Percentiles rank a stretch among this genome's conserved stretches.
These are phyloP conservation scores for Diachasmimorpha longicaudata DNA, from an alignment of 1,140 invertebrate genomes.

Conservation along the genomic window DNA sequence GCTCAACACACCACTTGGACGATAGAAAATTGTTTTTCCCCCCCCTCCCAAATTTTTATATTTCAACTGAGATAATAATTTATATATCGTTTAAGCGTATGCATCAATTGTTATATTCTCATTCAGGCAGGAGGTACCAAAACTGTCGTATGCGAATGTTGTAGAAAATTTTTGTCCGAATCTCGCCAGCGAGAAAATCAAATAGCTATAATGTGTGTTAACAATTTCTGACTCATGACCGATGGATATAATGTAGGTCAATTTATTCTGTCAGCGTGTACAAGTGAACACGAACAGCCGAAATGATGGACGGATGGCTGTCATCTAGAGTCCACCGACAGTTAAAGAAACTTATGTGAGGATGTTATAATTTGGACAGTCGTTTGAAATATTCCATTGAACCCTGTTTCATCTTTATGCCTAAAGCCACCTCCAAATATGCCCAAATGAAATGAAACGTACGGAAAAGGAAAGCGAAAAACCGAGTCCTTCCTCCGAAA, in stretches of 20 bases:
- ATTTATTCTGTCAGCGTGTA: slow-evolving; percentile 24
- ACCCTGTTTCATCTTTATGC: slow-evolving; percentile 38
- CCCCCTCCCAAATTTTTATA: not conserved
- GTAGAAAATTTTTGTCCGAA: slow-evolving; percentile 26
- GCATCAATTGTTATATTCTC: slow-evolving; percentile 19
- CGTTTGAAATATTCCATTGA: not conserved
- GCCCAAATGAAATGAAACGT: not conserved
- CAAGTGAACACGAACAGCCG: slow-evolving; percentile 36
- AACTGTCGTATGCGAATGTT: not conserved
- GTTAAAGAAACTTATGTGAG: slow-evolving; percentile 21
- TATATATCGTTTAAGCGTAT: not conserved
- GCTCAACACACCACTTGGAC: slow-evolving; percentile 3
- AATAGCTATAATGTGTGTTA: slow-evolving; percentile 9
- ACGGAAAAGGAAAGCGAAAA: not conserved
- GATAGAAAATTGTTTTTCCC: slow-evolving; percentile 6
- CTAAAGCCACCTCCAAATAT: not conserved
- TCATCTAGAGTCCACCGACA: slow-evolving; percentile 18
- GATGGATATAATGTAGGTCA: slow-evolving; percentile 6
- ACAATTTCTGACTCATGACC: not conserved
- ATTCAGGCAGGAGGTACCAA: slow-evolving; percentile 21
- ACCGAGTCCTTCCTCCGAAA: not conserved
- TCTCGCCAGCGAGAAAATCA: slow-evolving; percentile 46
- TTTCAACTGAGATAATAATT: not conserved
- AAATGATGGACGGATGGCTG: slow-evolving; percentile 52
- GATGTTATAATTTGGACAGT: slow-evolving; percentile 23